Evolutionary conservation across 2,888 invertebrate genomes (phyloP), one percentile per base, ranked within the genome.

Genomic region (Dynastes grantii): DNA sequence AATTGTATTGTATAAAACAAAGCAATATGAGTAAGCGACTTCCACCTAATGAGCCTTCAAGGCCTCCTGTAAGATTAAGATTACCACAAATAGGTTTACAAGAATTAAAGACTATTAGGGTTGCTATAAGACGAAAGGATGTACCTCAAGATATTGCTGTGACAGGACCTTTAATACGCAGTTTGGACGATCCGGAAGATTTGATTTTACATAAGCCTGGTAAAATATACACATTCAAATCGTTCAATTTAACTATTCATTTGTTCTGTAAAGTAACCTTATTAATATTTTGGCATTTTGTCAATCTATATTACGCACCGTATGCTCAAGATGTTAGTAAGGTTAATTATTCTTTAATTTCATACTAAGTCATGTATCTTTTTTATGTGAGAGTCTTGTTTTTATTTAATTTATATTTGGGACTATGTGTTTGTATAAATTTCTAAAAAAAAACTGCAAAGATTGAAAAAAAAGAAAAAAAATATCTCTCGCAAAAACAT

Each of bases 41-140:
- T 27, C 29, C 53, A 29, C n/a, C 53, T n/a, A 71, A n/a, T 37
- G 71, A 53, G 11, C 9, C 53, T 4, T 37, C 32, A 13, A 55
- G 55, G 49, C 71, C 71, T 51, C 32, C 53, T 32, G 55, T 55
- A 37, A 55, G 55, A n/a, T 29, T 71, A 55, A 71, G 55, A 55
- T 71, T 71, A 37, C 55, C 55, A 8, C 71, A 71, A 55, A 71
- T 71, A 32, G 55, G 53, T 55, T 13, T 27, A 37, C 70, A 77
- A n/a, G 77, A 77, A 77, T 22, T 77, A n/a, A 77, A 77, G 58
- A 77, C 32, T 4, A 27, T 77, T 16, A 77, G 70, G 53, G 61
- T 77, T 37, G 70, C 77, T 40, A 49, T 77, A 11, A 68, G 49
- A 63, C 32, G 77, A 22, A 77, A 77, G 61, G 77, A 77, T 65